Base-by-base conservation (phyloP, 2,113 vertebrate genomes). In the Menidia beryllina region DNA sequence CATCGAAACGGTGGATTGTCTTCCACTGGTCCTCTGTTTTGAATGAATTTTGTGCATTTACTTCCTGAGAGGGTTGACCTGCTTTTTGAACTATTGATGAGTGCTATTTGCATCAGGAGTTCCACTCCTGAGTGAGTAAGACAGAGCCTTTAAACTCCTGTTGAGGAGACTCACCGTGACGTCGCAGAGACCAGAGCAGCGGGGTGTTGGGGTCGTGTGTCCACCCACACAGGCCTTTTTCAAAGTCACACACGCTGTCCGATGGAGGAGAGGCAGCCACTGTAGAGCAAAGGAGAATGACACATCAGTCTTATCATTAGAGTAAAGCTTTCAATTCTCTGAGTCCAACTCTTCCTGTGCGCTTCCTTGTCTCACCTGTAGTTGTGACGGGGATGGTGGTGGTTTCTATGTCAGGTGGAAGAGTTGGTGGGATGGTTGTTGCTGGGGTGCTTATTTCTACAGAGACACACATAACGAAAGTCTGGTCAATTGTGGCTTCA, bases 211-310 rank as follows among this genome's bases (percentile, higher is more conserved):
- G 91, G 87, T 99, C 97, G 0, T 95, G 95, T 5, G 84, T 94
- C 98, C 98, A 99, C 75, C 96, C 95, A 52, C 98, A 99, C 77
- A 97, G 82, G 58, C 88, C 87, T 1, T 84, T 89, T 80, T 98
- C 96, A 77, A 99, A 98, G 87, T 98, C 96, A 84, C 98, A 99
- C 56, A 92, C 92, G 78, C 94, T 94, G 75, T 93, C 82, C 77
- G 91, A 92, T 53, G 88, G 45, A 23, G 88, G 53, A 30, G 90
- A 62, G 48, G 86, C 83, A 86, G 83, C 85, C 0, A 26, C 87
- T 88, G 83, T 9, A 70, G n/a, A 70, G 50, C 45, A 43, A 23
- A 52, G 11, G 21, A 23, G 49, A 11, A 13, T 19, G 56, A 61
- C 30, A 0, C 48, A 50, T 64, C 25, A 41, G 20, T 57, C 20